Evolutionary conservation across 2,113 vertebrate species (phyloP), one percentile per base, ranked within the genome.

Genomic region (Bolborhynchus lineola): DNA sequence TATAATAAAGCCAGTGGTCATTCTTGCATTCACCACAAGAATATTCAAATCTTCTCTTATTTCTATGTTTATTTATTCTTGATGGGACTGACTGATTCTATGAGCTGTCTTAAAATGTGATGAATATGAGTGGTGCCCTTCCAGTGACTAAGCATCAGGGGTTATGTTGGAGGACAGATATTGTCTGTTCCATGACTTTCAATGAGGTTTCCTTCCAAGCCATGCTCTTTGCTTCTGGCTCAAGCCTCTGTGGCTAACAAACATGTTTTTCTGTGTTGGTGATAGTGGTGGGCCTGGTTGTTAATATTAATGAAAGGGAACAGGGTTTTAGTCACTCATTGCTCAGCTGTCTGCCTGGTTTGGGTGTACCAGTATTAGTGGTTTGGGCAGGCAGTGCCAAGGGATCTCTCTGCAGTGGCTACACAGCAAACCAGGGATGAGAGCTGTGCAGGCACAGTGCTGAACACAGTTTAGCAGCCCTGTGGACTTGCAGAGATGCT

Each of bases 321-420:
- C 5, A 12, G 31, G 7, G 9, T 17, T 83, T 65, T 83, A 21
- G 28, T 41, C 16, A 1, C 26, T 90, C 18, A 11, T 57, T 21
- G 37, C 35, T 70, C 2, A 0, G 0, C 28, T 31, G 19, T 41
- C 28, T 7, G 6, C 76, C 24, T 0, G 1, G 9, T 46, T 37
- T 16, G 41, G 42, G 9, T 3, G 16, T 60, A 16, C 52, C 6
- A 2, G 21, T 13, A 5, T 5, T 2, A 1, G 26, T 5, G 33
- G 62, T 29, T 29, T 29, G 35, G 9, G 35, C 31, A 9, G 49
- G 29, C 20, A 16, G 39, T 59, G n/a, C 35, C 24, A 10, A 35
- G 39, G 9, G 23, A 17, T 31, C 37, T 25, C 35, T 49, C 31
- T 15, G 23, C 50, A n/a, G 70, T 1, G 13, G 60, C 39, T 74